Conservation (phyloP, 37 sponge, comb jelly and placozoan genomes). For the Geodia barretti region DNA sequence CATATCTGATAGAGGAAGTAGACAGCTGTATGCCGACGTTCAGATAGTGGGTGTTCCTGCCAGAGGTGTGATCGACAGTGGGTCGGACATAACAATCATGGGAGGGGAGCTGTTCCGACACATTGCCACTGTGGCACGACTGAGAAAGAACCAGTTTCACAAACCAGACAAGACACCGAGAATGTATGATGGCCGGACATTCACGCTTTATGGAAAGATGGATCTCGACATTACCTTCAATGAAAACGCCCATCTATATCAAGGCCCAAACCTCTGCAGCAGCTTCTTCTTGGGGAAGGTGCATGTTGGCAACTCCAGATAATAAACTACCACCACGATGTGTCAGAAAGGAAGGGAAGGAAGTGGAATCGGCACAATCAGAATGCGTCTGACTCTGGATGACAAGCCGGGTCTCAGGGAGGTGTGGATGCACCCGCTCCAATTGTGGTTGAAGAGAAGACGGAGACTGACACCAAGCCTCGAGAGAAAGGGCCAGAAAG, state of each 20-base stretch:
- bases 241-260: slow-evolving; percentile 27
- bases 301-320: slow-evolving; percentile 44
- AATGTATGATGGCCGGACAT: slow-evolving; percentile 16
- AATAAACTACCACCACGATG: slow-evolving; percentile 22
- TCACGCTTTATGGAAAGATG: slow-evolving; percentile 28
- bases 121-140: not conserved
- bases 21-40: slow-evolving; percentile 16
- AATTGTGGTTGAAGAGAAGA: too few relatives aligned
- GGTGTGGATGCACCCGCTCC: too few relatives aligned
- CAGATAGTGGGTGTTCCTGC: slow-evolving; percentile 15
- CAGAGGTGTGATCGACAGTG: slow-evolving; percentile 18
- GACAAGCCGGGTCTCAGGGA: too few relatives aligned
- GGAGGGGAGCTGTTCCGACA: slow-evolving; percentile 8
- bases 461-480: too few relatives aligned
- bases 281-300: slow-evolving; percentile 33
- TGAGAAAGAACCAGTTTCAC: not conserved
- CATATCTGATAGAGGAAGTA: too few relatives aligned
- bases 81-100: slow-evolving; percentile 17
- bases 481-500: too few relatives aligned
- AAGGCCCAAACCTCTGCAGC: slow-evolving; percentile 36
- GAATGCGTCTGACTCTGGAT: too few relatives aligned
- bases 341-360: too few relatives aligned
- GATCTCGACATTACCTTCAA: slow-evolving; percentile 24
- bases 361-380: too few relatives aligned
- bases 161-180: slow-evolving; percentile 23